Conservation (phyloP, 2,797 vertebrate species). For the Percopsis omiscomaycus region DNA sequence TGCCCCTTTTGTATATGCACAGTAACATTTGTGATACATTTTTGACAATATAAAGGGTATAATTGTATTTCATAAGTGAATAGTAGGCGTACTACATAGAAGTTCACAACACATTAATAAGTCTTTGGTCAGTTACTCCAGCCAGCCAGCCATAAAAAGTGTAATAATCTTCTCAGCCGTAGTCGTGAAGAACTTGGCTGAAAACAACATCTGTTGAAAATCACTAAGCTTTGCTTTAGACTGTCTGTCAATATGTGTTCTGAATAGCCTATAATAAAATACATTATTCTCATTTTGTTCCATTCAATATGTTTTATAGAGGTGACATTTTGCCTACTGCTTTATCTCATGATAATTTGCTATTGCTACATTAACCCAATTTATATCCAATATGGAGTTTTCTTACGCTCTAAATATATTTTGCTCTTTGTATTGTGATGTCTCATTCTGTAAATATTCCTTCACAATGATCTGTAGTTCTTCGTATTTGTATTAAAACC, state of each 20-base stretch:
- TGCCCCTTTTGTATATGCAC: too few species aligned
- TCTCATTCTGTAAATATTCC: neutral
- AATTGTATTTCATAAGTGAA: too few species aligned
- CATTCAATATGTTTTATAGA: constrained; percentile 5
- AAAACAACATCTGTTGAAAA: constrained; percentile 42
- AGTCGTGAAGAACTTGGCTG: constrained; percentile 30
- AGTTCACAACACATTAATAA: too few species aligned
- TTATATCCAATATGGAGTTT: neutral
- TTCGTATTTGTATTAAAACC: neutral
- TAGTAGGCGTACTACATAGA: too few species aligned
- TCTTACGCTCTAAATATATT: neutral
- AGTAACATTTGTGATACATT: too few species aligned
- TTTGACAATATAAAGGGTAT: too few species aligned
- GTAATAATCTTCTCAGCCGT: constrained; percentile 38
- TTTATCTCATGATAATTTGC: constrained; percentile 7
- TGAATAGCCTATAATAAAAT: neutral
- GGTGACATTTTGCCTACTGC: neutral
- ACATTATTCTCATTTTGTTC: neutral
- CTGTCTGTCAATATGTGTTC: constrained; percentile 9
- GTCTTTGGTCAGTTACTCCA: constrained; percentile 26
- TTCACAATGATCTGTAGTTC: neutral
- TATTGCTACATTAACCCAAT: neutral
- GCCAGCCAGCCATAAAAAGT: constrained; percentile 19
- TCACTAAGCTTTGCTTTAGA: constrained; percentile 23
- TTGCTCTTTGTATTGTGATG: neutral